A percentile compares a stretch with the other conserved stretches of the same genome.
These are phyloP conservation scores for Drosophila malerkotliana DNA, from an alignment of 1,140 invertebrate genomes.

Conservation along the genomic window DNA sequence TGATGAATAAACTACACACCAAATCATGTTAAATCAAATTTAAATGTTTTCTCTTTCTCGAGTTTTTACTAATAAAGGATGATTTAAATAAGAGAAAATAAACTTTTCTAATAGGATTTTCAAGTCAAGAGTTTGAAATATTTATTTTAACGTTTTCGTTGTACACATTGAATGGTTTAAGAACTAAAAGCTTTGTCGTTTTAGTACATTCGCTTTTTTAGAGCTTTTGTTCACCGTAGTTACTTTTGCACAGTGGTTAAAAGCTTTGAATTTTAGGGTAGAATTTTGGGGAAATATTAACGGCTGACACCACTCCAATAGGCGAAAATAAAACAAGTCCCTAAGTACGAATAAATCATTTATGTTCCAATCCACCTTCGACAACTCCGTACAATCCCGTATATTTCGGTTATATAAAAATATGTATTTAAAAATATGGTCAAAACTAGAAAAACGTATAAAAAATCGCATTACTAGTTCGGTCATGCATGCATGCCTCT, in stretches of 20 bases:
- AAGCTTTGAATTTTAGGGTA: background rate
- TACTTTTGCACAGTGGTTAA: background rate
- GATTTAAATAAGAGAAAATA: no score
- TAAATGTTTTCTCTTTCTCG: background rate
- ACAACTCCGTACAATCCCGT: no score
- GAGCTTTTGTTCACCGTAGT: conserved; percentile 32
- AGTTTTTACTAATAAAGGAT: background rate
- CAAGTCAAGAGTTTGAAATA: background rate
- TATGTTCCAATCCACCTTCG: no score
- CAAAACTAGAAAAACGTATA: no score
- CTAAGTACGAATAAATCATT: no score
- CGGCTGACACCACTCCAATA: no score
- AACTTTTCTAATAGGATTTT: background rate
- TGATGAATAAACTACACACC: conserved; percentile 64
- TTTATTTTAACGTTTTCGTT: background rate
- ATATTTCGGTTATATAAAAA: no score
- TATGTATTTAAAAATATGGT: no score
- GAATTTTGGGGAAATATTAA: no score
- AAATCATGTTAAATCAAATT: conserved; percentile 58
- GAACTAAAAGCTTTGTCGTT: conserved; percentile 15
- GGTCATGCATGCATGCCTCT: no score
- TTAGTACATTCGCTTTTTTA: conserved; percentile 6
- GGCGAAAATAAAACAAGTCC: no score
- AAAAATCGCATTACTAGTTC: no score
- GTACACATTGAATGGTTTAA: background rate